Evolutionary conservation across 2,888 invertebrate species (phyloP).

Genomic region (Digitonthophagus gazella): DNA sequence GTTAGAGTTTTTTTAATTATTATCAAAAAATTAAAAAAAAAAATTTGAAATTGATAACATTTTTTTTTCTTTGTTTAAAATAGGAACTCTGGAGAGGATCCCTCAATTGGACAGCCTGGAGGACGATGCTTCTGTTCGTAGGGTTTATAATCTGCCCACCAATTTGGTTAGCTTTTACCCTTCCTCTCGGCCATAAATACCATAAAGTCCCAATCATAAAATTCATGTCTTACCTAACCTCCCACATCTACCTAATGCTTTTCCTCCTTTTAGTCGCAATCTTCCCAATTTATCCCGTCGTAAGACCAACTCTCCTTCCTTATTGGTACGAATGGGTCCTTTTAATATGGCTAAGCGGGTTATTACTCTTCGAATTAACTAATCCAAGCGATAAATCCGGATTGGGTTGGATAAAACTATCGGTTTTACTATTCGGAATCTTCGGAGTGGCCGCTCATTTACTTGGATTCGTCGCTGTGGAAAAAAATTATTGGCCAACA

Average conservation of each 20-base stretch:
- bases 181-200: slow-evolving; percentile 92
- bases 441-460: slow-evolving; percentile 89
- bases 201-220: slow-evolving; percentile 99
- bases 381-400: slow-evolving; percentile 98
- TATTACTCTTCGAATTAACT: slow-evolving; percentile 92
- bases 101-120: slow-evolving; percentile 94
- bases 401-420: slow-evolving; percentile 89
- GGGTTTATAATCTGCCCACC: slow-evolving; percentile 93
- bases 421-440: slow-evolving; percentile 83
- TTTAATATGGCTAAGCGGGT: slow-evolving; percentile 91
- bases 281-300: slow-evolving; percentile 81
- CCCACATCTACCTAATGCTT: slow-evolving; percentile 95
- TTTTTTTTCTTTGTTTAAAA: slow-evolving; percentile 38
- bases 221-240: slow-evolving; percentile 98
- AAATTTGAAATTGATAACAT: too few relatives aligned
- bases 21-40: too few relatives aligned
- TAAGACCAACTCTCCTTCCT: slow-evolving; percentile 76
- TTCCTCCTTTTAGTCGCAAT: slow-evolving; percentile 88
- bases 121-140: slow-evolving; percentile 89
- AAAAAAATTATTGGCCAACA: slow-evolving; percentile 75
- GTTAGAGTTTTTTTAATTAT: too few relatives aligned
- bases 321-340: slow-evolving; percentile 97
- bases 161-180: slow-evolving; percentile 92
- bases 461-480: slow-evolving; percentile 70
- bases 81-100: slow-evolving; percentile 98